These are phyloP conservation scores for Sphinx pinastri DNA, from an alignment of 2,888 invertebrate species.

Conservation along the genomic window DNA sequence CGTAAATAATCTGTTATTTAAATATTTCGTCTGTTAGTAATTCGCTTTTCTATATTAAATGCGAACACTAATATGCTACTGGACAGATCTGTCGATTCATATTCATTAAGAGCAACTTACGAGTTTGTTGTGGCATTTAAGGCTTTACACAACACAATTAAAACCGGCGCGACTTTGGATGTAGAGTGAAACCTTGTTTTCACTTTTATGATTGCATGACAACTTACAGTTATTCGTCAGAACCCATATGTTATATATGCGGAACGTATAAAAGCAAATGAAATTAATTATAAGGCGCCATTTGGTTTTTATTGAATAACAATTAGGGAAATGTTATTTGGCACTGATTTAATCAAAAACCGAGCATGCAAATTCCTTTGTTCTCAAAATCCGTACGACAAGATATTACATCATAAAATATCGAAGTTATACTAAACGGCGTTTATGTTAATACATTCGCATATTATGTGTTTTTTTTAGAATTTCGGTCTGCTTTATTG, in stretches of 20 bases:
- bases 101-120: slow-evolving; percentile 18
- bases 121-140: slow-evolving; percentile 7
- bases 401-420: background rate
- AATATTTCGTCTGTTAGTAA: slow-evolving; percentile 10
- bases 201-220: slow-evolving; percentile 76
- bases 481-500: no score
- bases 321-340: slow-evolving; percentile 4
- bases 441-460: no score
- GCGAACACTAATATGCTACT: slow-evolving; percentile 9
- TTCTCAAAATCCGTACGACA: background rate
- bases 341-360: slow-evolving; percentile 10
- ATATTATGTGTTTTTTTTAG: no score
- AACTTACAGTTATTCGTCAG: slow-evolving; percentile 49
- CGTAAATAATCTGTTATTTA: slow-evolving; percentile 1
- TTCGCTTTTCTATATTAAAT: background rate
- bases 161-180: slow-evolving; percentile 37
- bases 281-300: slow-evolving; percentile 12
- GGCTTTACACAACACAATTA: slow-evolving; percentile 33
- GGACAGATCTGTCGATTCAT: background rate
- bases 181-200: slow-evolving; percentile 69
- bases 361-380: slow-evolving; percentile 6
- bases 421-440: background rate
- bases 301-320: slow-evolving; percentile 1
- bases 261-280: slow-evolving; percentile 25
- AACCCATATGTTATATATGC: slow-evolving; percentile 18